Evolutionary conservation across 2,888 invertebrate genomes (phyloP).

Genomic region (Cheilosia impressa): DNA sequence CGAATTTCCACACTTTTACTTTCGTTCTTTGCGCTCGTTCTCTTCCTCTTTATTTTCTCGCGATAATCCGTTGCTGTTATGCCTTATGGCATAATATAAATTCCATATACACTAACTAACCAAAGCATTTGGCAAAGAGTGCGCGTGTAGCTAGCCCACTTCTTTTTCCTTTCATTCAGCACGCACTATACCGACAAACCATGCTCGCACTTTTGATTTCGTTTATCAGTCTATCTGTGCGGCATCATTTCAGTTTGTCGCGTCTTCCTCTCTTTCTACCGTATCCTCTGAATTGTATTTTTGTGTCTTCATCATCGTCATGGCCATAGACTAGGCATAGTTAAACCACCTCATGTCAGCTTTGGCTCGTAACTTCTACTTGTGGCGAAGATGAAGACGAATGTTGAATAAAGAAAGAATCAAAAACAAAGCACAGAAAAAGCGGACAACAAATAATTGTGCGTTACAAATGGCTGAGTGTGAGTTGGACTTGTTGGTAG

Average conservation of each 20-base stretch:
- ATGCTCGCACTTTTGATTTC: conserved; percentile 66
- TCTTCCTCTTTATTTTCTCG: conserved; percentile 14
- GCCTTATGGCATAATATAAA: conserved; percentile 65
- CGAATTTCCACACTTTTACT: conserved; percentile 72
- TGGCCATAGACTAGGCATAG: conserved; percentile 21
- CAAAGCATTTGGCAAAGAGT: conserved; percentile 9
- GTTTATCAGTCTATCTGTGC: conserved; percentile 63
- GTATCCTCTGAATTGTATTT: conserved; percentile 14
- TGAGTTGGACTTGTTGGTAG: conserved; percentile 23
- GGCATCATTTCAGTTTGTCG: conserved; percentile 25
- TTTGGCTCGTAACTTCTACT: conserved; percentile 48
- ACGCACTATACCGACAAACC: conserved; percentile 13
- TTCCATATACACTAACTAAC: conserved; percentile 60
- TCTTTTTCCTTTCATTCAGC: conserved; percentile 28
- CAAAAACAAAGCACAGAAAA: conserved; percentile 18
- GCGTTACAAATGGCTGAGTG: conserved; percentile 18
- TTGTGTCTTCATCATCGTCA: conserved; percentile 44
- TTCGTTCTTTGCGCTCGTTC: conserved; percentile 57
- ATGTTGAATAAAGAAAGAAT: conserved; percentile 31
- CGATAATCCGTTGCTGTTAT: conserved; percentile 56
- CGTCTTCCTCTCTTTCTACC: conserved; percentile 11
- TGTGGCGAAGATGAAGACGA: conserved; percentile 41
- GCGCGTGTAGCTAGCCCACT: conserved; percentile 31
- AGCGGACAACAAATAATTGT: conserved; percentile 57
- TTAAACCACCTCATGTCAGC: conserved; percentile 53